phyloP scores from a whole-genome alignment of 2,113 vertebrate species.

The Melanerpes formicivorus region DNA sequence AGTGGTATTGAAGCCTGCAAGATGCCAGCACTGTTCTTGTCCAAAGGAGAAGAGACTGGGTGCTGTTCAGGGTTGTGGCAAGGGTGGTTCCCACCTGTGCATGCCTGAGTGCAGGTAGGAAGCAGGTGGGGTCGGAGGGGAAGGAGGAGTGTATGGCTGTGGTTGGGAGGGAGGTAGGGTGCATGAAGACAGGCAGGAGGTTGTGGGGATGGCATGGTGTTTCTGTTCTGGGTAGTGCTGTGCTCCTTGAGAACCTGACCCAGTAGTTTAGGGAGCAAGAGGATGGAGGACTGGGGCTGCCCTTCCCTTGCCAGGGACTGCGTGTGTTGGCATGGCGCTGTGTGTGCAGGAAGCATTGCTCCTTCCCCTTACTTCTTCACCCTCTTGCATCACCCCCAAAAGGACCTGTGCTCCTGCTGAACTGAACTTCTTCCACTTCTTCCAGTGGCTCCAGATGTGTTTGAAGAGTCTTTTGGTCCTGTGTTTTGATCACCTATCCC shows the following conservation, averaged over 20 bases:
- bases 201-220: not conserved
- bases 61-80: not conserved
- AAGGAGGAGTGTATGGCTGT: too few relatives aligned
- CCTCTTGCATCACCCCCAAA: not conserved
- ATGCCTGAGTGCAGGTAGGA: not conserved
- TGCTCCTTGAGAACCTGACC: rapidly evolving
- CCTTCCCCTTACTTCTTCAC: not conserved
- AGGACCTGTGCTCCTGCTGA: not conserved
- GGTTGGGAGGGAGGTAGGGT: too few relatives aligned
- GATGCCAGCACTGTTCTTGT: not conserved
- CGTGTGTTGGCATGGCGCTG: not conserved
- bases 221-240: not conserved
- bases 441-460: not conserved
- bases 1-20: not conserved
- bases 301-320: not conserved
- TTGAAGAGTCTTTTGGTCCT: not conserved
- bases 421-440: not conserved
- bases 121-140: too few relatives aligned
- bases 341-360: not conserved
- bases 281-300: not conserved
- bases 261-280: not conserved
- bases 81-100: not conserved
- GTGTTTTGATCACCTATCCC: not conserved
- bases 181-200: not conserved
- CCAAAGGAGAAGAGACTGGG: not conserved